A percentile compares a stretch with the other conserved stretches of the same genome.
Conservation (phyloP, 2,113 vertebrate genomes). For the Chlorodrepanis virens region DNA sequence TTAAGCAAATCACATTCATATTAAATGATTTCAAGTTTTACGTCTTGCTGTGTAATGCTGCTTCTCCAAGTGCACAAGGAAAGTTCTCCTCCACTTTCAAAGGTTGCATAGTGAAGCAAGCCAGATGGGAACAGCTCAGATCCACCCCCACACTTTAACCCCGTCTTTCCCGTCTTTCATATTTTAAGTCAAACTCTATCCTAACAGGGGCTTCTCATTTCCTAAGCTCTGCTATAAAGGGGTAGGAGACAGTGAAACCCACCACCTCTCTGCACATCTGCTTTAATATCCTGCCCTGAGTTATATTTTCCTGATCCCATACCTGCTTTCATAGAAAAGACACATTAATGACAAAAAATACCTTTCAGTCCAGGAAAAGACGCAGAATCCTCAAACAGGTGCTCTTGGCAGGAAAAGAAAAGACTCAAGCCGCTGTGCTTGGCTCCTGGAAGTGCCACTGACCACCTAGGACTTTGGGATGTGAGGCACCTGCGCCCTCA, state of each 20-base stretch:
- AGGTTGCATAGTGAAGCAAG: background rate
- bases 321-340: background rate
- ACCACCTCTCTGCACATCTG: background rate
- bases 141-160: conserved; percentile 31
- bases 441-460: background rate
- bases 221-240: background rate
- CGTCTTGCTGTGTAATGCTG: background rate
- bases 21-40: background rate
- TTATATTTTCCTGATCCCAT: background rate
- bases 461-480: background rate
- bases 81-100: conserved; percentile 40
- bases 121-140: background rate
- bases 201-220: background rate
- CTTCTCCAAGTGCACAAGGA: background rate
- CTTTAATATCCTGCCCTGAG: background rate
- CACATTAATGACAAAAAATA: conserved; percentile 9
- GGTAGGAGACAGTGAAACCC: background rate
- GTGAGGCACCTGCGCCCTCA: background rate
- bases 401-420: background rate
- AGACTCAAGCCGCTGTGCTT: background rate
- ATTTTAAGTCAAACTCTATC: background rate
- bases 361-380: conserved; percentile 17
- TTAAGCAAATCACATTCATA: background rate
- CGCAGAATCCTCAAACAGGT: background rate
- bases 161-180: background rate